These are phyloP conservation scores for Cyprinodon variegatus DNA, from an alignment of 2,113 vertebrate genomes.

Conservation along the genomic window DNA sequence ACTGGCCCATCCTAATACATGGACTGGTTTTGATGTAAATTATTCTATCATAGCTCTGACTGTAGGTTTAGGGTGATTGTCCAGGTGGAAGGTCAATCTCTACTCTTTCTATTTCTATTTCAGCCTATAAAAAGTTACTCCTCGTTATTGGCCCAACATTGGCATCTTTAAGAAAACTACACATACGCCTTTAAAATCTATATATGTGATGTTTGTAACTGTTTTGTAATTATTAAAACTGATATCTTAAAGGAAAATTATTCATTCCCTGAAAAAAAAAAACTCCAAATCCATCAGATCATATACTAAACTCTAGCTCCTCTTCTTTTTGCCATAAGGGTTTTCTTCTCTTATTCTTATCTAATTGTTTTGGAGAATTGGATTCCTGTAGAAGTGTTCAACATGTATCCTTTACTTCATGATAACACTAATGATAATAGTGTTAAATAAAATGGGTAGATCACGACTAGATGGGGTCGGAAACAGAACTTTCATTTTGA, in stretches of 20 bases:
- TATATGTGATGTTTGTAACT: background rate
- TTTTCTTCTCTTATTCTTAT: slow-evolving; percentile 21
- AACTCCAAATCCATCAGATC: background rate
- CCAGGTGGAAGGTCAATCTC: too few species aligned
- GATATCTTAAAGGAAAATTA: background rate
- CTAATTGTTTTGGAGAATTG: slow-evolving; percentile 13
- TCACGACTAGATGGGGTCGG: slow-evolving; percentile 41
- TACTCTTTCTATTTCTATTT: too few species aligned
- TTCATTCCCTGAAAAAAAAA: too few species aligned
- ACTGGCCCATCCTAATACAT: background rate
- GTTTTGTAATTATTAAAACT: background rate
- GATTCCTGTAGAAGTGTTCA: slow-evolving; percentile 34
- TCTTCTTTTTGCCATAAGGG: background rate
- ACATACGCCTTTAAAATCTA: background rate
- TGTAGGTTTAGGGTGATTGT: too few species aligned
- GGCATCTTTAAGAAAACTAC: background rate
- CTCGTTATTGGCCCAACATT: background rate
- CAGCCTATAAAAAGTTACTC: too few species aligned
- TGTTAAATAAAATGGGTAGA: slow-evolving; percentile 70
- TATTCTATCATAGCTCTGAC: too few species aligned
- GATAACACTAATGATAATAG: slow-evolving; percentile 71
- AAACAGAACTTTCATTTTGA: background rate
- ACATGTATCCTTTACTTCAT: slow-evolving; percentile 38
- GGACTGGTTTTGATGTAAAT: background rate
- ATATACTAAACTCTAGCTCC: background rate